Conservation (phyloP, 2,797 vertebrate species). For the Hipposideros larvatus region DNA sequence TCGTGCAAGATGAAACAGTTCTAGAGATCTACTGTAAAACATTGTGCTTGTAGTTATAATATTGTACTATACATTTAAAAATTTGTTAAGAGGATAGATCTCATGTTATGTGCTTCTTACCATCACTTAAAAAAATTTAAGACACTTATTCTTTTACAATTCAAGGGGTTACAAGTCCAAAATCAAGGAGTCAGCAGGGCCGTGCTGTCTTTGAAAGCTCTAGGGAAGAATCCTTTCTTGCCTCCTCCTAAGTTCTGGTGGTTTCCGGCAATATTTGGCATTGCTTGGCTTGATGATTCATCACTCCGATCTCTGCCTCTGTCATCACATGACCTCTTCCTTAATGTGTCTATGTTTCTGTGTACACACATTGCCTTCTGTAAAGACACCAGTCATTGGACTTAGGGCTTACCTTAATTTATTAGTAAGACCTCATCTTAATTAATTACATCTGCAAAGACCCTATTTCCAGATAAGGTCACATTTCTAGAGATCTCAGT, state of each 20-base stretch:
- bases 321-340: background rate
- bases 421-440: background rate
- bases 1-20: background rate
- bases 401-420: background rate
- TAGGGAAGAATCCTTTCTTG: background rate
- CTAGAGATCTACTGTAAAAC: background rate
- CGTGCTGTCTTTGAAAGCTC: background rate
- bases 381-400: background rate
- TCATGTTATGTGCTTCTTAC: background rate
- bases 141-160: background rate
- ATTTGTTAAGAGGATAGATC: background rate
- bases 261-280: background rate
- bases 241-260: background rate
- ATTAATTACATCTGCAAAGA: background rate
- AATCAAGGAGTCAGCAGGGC: background rate
- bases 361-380: background rate
- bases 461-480: background rate
- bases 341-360: background rate
- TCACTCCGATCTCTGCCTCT: background rate
- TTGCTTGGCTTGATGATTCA: background rate
- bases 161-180: background rate
- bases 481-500: constrained; percentile 6
- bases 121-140: background rate
- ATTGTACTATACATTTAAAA: background rate
- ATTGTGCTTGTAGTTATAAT: background rate